A percentile compares a stretch with the other conserved stretches of the same genome.
These are phyloP conservation scores for Phortica magna DNA, from an alignment of 2,888 invertebrate genomes.

Conservation along the genomic window DNA sequence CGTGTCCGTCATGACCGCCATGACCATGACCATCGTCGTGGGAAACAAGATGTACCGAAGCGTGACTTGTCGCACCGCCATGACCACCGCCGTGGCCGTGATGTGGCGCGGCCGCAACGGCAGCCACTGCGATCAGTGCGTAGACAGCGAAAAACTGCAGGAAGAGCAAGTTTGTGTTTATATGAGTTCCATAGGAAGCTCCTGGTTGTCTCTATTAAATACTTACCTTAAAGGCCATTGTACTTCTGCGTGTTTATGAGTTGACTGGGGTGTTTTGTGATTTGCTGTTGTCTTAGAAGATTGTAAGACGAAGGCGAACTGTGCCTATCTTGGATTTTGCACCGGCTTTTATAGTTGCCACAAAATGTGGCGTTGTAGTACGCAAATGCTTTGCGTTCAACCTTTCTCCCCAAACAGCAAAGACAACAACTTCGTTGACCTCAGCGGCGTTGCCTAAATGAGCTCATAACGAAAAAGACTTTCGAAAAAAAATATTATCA, in stretches of 20 bases:
- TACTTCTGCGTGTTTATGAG: conserved; percentile 52
- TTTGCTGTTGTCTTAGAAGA: conserved; percentile 45
- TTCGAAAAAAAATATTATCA: conserved; percentile 27
- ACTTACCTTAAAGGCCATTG: conserved; percentile 66
- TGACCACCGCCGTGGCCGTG: conserved; percentile 40
- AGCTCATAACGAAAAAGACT: not conserved
- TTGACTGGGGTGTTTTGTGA: conserved; percentile 54
- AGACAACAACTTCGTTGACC: not conserved
- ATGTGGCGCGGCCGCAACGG: conserved; percentile 46
- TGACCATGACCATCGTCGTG: conserved; percentile 58
- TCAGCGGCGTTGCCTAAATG: not conserved
- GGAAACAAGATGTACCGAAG: conserved; percentile 66
- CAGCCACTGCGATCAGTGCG: conserved; percentile 53
- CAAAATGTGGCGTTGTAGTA: not conserved
- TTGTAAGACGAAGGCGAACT: conserved; percentile 54
- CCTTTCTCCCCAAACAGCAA: conserved; percentile 12
- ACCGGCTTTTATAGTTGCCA: conserved; percentile 53
- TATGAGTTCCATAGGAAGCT: not conserved
- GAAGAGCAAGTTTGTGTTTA: not conserved
- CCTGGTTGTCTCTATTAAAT: not conserved
- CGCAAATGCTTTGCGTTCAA: not conserved
- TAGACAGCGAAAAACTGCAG: conserved; percentile 53
- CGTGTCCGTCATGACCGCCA: conserved; percentile 43
- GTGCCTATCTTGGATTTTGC: conserved; percentile 43
- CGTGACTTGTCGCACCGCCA: conserved; percentile 64